Percentiles rank a stretch among this genome's conserved stretches.
phyloP scores from a whole-genome alignment of 2,113 vertebrate genomes.

The Merops nubicus region DNA sequence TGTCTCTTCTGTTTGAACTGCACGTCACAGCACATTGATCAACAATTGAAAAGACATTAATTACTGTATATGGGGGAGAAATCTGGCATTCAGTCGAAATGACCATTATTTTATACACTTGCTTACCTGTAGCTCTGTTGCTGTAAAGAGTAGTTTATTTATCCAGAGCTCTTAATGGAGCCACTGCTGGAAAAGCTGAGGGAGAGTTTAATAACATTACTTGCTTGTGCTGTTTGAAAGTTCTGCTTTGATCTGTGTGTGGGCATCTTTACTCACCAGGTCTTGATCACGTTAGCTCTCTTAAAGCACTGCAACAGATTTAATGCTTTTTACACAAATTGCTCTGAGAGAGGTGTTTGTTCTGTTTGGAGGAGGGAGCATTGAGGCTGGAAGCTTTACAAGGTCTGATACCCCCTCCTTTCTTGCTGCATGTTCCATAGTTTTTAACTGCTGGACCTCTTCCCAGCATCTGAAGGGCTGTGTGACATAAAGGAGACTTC shows the following conservation, averaged over 20 bases:
- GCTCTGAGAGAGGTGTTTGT: not conserved
- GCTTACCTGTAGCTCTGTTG: not conserved
- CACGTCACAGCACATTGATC: not conserved
- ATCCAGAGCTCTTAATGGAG: not conserved
- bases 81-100: not conserved
- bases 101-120: conserved; percentile 7
- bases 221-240: not conserved
- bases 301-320: not conserved
- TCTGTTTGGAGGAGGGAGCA: not conserved
- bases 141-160: not conserved
- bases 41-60: not conserved
- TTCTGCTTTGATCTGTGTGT: not conserved
- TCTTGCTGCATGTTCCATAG: not conserved
- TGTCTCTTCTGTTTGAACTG: conserved; percentile 1
- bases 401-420: not conserved
- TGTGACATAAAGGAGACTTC: not conserved
- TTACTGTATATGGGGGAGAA: not conserved
- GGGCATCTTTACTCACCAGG: not conserved
- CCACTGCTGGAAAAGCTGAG: not conserved
- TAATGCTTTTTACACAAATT: not conserved
- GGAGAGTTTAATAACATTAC: not conserved
- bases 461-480: conserved; percentile 17
- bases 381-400: not conserved
- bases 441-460: conserved; percentile 11
- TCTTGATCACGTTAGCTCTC: not conserved